Base-by-base conservation (phyloP, 2,797 vertebrate species). In the Sciurus carolinensis region DNA sequence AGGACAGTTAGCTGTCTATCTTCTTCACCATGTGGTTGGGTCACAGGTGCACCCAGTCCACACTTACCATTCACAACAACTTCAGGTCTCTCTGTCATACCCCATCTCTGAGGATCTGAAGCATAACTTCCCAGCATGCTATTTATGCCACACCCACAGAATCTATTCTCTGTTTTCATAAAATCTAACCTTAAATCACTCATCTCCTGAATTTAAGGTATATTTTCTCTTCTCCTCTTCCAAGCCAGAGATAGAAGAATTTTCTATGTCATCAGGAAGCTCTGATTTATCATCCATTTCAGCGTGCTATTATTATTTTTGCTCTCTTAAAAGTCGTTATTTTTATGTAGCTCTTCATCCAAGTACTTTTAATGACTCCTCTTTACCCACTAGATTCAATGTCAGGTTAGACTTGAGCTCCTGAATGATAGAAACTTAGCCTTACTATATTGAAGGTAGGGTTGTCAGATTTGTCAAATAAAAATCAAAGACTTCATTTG, bases 151-250 rank as follows among this genome's bases (percentile, higher is more conserved):
- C 15, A 91, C 11, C 11, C 42, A 36, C 28, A 64, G 69, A 62
- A 91, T 69, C 47, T 88, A 72, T 6, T 85, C 22, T 76, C 59
- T 85, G 11, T 42, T 17, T 72, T 66, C 30, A 44, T 82, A 50
- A 93, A 95, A 59, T 2, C 3, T 22, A 76, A n/a, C 28, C 36
- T 94, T 88, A 72, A 94, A 39, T 88, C 22, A 57, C 13, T 76
- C 44, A 54, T 75, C 54, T 93, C 54, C 28, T 80, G 84, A 82
- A 44, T 3, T 7, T 30, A 88, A 5, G 12, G 39, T 66, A 62
- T 10, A 47, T n/a, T 80, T 90, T 71, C 36, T 84, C 50, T 30
- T 86, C 50, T 75, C 15, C 12, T 54, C 0, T 52, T 80, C 33
- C 28, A 66, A 87, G 47, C 4, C 11, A 84, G 66, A 83, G 44